Conservation (phyloP, 2,113 vertebrate genomes). For the Psittacula cyanocephala region DNA sequence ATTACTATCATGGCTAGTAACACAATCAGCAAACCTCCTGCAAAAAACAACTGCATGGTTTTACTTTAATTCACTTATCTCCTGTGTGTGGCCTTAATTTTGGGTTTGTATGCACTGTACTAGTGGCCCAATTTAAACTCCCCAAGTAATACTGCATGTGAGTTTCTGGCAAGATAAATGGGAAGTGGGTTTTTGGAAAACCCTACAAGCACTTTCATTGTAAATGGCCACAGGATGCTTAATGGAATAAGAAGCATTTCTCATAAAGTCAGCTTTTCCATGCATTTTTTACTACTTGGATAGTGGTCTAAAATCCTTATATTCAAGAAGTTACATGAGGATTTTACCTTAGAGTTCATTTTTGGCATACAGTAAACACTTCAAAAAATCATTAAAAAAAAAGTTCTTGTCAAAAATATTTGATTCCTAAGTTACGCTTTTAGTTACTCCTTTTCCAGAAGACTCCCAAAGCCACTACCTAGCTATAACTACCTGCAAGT, state of each 20-base stretch:
- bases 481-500: not conserved
- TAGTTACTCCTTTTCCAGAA: not conserved
- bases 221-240: not conserved
- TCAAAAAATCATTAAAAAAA: not conserved
- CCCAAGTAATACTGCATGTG: not conserved
- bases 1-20: not conserved
- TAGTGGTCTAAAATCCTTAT: not conserved
- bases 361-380: not conserved
- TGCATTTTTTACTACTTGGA: not conserved
- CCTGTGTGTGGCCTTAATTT: not conserved
- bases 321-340: not conserved
- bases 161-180: conserved; percentile 25
- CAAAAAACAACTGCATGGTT: not conserved
- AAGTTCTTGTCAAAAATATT: not conserved
- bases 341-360: not conserved
- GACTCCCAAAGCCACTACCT: not conserved
- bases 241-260: conserved; percentile 11
- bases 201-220: conserved; percentile 34
- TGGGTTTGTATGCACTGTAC: not conserved
- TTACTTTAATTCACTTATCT: not conserved
- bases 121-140: conserved; percentile 1
- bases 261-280: conserved; percentile 14
- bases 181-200: conserved; percentile 48
- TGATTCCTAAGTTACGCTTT: not conserved
- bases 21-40: not conserved